Conservation (phyloP, 2,797 vertebrate species). For the Gadopsis bispinosus region DNA sequence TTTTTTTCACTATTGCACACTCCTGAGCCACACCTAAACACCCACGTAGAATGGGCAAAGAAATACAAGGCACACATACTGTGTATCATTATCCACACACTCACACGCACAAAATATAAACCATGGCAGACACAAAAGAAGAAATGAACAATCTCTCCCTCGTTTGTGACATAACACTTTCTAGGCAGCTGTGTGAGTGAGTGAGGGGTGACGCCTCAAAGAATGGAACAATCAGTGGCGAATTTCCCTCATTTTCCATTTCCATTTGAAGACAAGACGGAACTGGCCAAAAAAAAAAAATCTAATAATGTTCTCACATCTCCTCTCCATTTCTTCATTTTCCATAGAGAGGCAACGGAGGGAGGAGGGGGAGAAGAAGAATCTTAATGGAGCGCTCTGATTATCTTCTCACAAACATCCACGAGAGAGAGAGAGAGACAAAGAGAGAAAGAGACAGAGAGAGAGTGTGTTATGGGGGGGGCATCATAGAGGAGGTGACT, state of each 20-base stretch:
- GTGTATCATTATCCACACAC: not conserved
- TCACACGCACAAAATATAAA: not conserved
- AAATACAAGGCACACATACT: conserved; percentile 2
- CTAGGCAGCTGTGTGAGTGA: conserved; percentile 30
- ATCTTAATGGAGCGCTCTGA: conserved; percentile 61
- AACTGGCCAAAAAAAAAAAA: conserved; percentile 22
- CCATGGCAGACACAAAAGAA: conserved; percentile 29
- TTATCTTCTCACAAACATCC: conserved; percentile 37
- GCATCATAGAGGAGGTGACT: conserved; percentile 50
- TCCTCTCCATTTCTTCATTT: conserved; percentile 52
- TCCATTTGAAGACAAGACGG: conserved; percentile 52
- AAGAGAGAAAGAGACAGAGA: not conserved
- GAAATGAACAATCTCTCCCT: conserved; percentile 57
- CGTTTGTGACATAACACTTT: conserved; percentile 61
- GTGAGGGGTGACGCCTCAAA: conserved; percentile 59
- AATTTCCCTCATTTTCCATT: conserved; percentile 64
- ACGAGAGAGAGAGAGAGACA: not conserved
- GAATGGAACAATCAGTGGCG: conserved; percentile 61
- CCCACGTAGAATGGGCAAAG: conserved; percentile 30
- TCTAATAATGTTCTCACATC: conserved; percentile 65
- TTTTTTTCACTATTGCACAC: conserved; percentile 32
- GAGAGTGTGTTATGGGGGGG: not conserved
- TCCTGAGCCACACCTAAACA: conserved; percentile 53
- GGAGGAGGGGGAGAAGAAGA: conserved; percentile 41
- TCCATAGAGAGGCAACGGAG: conserved; percentile 54